These are phyloP conservation scores for Stercorarius parasiticus DNA, from an alignment of 2,113 vertebrate species.

Conservation along the genomic window DNA sequence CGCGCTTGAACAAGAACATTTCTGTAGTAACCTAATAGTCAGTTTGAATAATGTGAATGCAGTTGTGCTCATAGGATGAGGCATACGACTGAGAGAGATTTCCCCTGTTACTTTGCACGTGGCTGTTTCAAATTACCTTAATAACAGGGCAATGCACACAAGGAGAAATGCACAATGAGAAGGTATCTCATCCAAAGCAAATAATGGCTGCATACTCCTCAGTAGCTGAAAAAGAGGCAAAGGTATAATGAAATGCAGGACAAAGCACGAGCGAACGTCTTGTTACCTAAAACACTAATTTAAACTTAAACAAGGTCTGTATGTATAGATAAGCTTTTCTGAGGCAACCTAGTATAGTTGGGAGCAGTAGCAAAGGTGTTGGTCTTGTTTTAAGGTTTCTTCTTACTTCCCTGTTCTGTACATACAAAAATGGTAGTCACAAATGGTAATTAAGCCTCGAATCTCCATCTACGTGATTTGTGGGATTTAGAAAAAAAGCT, in stretches of 20 bases:
- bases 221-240: not conserved
- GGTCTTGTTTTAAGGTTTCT: not conserved
- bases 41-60: not conserved
- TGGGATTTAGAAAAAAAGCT: not conserved
- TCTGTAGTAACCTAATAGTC: slow-evolving; percentile 6
- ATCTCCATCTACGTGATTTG: not conserved
- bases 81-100: not conserved
- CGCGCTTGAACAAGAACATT: not conserved
- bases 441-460: not conserved
- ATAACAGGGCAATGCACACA: not conserved
- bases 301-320: not conserved
- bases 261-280: not conserved
- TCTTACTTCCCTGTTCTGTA: not conserved
- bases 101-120: slow-evolving; percentile 8
- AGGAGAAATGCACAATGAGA: not conserved
- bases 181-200: slow-evolving; percentile 11
- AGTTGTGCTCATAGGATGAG: not conserved
- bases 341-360: not conserved
- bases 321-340: not conserved
- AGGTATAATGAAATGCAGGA: not conserved
- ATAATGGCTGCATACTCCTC: not conserved
- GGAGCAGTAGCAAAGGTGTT: not conserved
- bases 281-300: not conserved
- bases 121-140: slow-evolving; percentile 50
- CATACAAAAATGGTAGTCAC: not conserved